These are phyloP conservation scores for Enteromius unitaeniatus DNA, from an alignment of 2,797 vertebrate genomes.

Conservation along the genomic window DNA sequence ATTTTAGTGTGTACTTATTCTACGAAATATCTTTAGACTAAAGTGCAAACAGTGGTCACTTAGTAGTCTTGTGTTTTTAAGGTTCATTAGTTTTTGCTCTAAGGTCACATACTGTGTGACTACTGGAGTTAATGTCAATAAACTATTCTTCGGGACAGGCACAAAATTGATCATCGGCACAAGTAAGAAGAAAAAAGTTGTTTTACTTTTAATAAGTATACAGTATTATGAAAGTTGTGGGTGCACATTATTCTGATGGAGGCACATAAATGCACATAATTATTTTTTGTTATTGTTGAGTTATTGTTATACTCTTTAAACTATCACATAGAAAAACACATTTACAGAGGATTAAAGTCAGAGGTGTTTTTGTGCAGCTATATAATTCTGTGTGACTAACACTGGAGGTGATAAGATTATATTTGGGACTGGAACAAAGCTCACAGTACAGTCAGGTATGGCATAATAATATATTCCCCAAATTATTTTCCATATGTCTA, in stretches of 20 bases:
- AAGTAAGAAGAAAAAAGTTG: conserved; percentile 26
- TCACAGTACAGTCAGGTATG: conserved; percentile 56
- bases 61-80: neutral
- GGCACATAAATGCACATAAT: neutral
- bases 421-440: conserved; percentile 56
- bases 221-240: neutral
- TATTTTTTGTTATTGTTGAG: neutral
- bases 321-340: neutral
- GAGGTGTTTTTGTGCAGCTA: conserved; percentile 38
- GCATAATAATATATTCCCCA: neutral
- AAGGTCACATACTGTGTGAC: conserved; percentile 37
- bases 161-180: conserved; percentile 25
- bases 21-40: neutral
- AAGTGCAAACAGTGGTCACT: neutral
- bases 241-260: neutral
- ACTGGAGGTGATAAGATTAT: neutral
- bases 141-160: conserved; percentile 34
- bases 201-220: neutral
- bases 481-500: neutral
- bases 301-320: neutral
- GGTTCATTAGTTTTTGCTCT: conserved; percentile 23
- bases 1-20: neutral
- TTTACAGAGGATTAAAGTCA: neutral
- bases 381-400: conserved; percentile 55
- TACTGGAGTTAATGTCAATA: conserved; percentile 38